Base-by-base conservation (phyloP, 2,888 invertebrate genomes). In the Branchinecta sandiegonensis region DNA sequence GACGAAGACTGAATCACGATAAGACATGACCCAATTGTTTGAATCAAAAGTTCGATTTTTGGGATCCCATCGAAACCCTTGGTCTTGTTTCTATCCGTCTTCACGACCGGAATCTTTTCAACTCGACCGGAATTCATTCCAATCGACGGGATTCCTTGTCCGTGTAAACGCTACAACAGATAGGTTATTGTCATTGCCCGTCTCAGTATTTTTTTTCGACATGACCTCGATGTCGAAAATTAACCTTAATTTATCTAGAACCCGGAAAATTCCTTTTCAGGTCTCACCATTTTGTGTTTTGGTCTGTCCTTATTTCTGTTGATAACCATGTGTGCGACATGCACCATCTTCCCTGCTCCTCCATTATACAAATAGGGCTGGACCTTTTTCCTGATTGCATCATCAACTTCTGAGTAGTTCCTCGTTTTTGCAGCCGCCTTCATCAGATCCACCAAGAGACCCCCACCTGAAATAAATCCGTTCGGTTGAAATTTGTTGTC, bases 361-460 rank as follows among this genome's bases (percentile, higher is more conserved):
- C 87, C 89, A 77, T 95, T 94, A 78, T 96, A 96, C 37, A 97
- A 80, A 78, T 92, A 94, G 1, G 91, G 92, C 74, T 90, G 89
- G 13, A 94, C 90, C 77, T 92, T 90, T 0, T 89, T 90, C 77
- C 89, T 87, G 69, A 96, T 91, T 0, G 90, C 90, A 77, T 93
- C 90, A 78, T 95, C 95, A 71, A 95, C 83, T 79, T 94, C 92
- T 0, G 90, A 90, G 74, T 86, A 92, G 76, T 92, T 90, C 77
- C 93, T 93, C 72, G 87, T 91, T 76, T 91, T 90, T 2, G 89
- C 84, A 0, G 93, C 92, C 72, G 91, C 81, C 77, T 93, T 92
- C 89, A 92, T 92, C 83, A 94, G 85, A 75, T 94, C 92, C 10
- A 95, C 90, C 46, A 95, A 79, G n/a, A 92, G 81, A 68, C 95